These are phyloP conservation scores for Chionoecetes opilio DNA, from an alignment of 1,140 invertebrate species.

Conservation along the genomic window DNA sequence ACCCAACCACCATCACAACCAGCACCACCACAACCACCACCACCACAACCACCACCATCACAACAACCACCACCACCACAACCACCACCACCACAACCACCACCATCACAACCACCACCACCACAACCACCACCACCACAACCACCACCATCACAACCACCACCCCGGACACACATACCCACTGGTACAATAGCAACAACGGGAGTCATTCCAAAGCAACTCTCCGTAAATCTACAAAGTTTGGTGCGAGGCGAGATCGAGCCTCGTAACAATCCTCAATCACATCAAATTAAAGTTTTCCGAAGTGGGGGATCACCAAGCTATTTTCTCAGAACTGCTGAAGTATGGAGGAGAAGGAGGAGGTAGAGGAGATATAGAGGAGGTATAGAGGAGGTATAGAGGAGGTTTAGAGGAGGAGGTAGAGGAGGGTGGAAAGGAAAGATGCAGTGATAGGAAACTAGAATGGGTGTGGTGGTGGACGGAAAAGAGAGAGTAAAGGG, in stretches of 20 bases:
- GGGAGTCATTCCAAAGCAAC: neutral
- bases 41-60: neutral
- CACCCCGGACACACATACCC: neutral
- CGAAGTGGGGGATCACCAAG: slow-evolving; percentile 5
- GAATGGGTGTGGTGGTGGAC: too few species aligned
- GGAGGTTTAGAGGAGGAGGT: too few species aligned
- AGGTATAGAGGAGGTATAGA: too few species aligned
- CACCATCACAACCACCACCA: neutral
- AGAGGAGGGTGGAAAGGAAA: neutral
- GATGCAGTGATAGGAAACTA: too few species aligned
- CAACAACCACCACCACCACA: too few species aligned
- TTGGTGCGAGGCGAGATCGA: neutral
- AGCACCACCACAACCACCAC: too few species aligned
- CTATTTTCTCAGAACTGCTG: neutral
- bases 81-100: too few species aligned
- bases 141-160: neutral
- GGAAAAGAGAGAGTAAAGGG: too few species aligned
- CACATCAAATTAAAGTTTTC: slow-evolving; percentile 21
- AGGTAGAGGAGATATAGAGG: neutral
- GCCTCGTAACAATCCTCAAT: slow-evolving; percentile 7
- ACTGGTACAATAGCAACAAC: neutral
- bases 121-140: too few species aligned
- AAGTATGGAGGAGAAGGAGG: neutral
- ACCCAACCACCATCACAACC: too few species aligned
- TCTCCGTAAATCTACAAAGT: slow-evolving; percentile 9